These are phyloP conservation scores for Drosophila mayaguana DNA, from an alignment of 2,888 invertebrate genomes.

Conservation along the genomic window DNA sequence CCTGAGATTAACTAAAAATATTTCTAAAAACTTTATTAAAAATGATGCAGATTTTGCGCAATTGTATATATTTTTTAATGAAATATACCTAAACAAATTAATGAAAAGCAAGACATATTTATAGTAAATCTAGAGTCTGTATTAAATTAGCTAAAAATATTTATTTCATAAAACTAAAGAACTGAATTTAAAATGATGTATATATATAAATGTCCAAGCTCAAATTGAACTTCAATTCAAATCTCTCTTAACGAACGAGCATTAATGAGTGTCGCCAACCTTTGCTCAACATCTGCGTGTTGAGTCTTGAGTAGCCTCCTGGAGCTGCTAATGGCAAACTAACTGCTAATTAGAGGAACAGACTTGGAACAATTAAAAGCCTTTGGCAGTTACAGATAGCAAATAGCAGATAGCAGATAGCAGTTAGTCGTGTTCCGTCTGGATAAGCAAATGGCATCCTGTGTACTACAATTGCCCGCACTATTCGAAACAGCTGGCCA, in stretches of 20 bases:
- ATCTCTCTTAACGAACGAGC: neutral
- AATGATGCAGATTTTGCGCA: too few species aligned
- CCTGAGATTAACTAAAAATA: too few species aligned
- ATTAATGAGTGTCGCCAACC: neutral
- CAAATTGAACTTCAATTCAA: neutral
- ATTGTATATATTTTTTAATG: too few species aligned
- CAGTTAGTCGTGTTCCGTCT: slow-evolving; percentile 46
- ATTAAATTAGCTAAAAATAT: neutral
- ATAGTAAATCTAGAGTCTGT: neutral
- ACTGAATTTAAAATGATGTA: too few species aligned
- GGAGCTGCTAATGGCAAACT: slow-evolving; percentile 36
- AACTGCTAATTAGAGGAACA: slow-evolving; percentile 36
- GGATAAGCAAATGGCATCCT: slow-evolving; percentile 42
- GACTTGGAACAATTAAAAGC: slow-evolving; percentile 34
- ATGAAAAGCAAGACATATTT: neutral
- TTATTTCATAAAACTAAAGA: neutral
- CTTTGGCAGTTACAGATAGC: slow-evolving; percentile 13
- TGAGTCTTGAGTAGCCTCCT: slow-evolving; percentile 12
- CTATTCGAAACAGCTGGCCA: slow-evolving; percentile 53
- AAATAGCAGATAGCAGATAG: slow-evolving; percentile 26
- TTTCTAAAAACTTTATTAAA: too few species aligned
- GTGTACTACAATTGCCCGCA: slow-evolving; percentile 53
- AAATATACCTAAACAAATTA: neutral
- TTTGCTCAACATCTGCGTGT: slow-evolving; percentile 24
- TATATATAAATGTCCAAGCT: too few species aligned